Conservation (phyloP, 2,113 vertebrate genomes). For the Enhydra lutris region DNA sequence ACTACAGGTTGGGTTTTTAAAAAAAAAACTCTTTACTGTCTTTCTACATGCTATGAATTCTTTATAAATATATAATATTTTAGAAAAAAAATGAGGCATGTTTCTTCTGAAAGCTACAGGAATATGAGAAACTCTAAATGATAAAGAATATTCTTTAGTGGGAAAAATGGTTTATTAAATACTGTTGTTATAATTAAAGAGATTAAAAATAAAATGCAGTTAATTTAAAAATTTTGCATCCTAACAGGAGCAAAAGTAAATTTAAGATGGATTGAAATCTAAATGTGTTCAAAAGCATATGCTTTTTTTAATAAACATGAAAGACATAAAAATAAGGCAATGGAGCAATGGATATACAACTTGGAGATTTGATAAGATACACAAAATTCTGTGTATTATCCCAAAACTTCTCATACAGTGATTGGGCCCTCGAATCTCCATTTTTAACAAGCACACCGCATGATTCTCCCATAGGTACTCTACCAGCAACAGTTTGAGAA, state of each 20-base stretch:
- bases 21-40: background rate
- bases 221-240: background rate
- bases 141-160: background rate
- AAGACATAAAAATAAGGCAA: background rate
- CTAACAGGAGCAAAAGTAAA: background rate
- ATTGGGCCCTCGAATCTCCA: background rate
- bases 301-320: background rate
- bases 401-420: background rate
- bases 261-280: background rate
- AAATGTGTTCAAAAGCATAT: background rate
- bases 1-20: background rate
- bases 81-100: background rate
- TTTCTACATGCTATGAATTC: background rate
- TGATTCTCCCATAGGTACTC: background rate
- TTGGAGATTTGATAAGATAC: background rate
- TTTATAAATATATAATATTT: background rate
- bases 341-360: background rate
- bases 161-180: background rate
- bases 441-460: background rate
- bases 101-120: background rate
- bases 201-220: background rate
- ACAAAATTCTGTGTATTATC: background rate
- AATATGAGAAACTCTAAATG: background rate
- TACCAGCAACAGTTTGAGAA: background rate
- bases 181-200: background rate